Percentiles rank a stretch among this genome's conserved stretches.
Evolutionary conservation across 2,797 vertebrate species (phyloP).

Genomic region (Podarcis siculus): DNA sequence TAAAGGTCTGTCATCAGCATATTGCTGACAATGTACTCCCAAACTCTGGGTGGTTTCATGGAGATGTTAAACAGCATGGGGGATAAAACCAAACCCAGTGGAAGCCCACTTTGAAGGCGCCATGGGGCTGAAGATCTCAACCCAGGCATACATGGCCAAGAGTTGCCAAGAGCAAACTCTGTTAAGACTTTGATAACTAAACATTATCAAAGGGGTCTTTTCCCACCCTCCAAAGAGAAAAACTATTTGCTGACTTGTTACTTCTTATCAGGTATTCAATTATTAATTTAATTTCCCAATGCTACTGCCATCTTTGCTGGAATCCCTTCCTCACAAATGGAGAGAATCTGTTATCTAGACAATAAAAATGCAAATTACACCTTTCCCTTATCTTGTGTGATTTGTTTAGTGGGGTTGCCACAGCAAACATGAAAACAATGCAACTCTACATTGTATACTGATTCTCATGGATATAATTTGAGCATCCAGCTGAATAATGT

Average conservation of each 20-base stretch:
- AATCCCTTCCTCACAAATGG: background rate
- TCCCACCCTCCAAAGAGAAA: background rate
- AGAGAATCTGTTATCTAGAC: background rate
- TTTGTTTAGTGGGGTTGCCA: conserved; percentile 5
- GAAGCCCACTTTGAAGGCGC: no score
- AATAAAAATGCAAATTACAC: background rate
- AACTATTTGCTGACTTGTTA: background rate
- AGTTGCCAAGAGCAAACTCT: background rate
- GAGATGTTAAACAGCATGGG: no score
- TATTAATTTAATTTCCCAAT: background rate
- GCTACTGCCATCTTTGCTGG: background rate
- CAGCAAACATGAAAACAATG: conserved; percentile 5
- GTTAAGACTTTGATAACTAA: background rate
- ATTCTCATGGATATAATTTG: conserved; percentile 68
- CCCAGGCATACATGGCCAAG: no score
- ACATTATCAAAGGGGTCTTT: background rate
- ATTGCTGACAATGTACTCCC: no score
- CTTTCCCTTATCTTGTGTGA: background rate
- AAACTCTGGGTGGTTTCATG: no score
- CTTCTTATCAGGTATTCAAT: background rate
- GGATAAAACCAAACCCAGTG: no score
- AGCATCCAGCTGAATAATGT: conserved; percentile 61
- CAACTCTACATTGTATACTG: background rate
- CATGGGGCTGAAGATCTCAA: no score
- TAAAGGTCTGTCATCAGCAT: no score